Percentiles rank a stretch among this genome's conserved stretches.
Conservation (phyloP, 2,113 vertebrate genomes). For the Dolichotis patagonum region DNA sequence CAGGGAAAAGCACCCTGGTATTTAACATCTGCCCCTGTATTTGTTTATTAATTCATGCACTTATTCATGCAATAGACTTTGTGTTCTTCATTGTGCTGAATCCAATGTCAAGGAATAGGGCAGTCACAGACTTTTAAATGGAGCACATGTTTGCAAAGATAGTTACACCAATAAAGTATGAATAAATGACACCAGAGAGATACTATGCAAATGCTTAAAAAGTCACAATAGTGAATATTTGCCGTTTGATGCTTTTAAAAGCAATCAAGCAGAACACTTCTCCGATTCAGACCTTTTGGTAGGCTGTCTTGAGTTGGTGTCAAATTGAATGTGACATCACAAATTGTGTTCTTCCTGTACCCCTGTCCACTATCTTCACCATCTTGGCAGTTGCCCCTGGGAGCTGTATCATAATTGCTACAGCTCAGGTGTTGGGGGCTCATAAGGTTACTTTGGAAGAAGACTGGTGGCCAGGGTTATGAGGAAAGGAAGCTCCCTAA, state of each 20-base stretch:
- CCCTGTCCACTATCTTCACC: background rate
- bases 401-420: background rate
- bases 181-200: background rate
- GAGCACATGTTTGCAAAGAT: background rate
- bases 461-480: background rate
- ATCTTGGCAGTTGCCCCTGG: background rate
- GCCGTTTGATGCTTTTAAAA: background rate
- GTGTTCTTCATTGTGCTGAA: background rate
- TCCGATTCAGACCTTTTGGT: background rate
- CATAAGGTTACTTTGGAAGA: background rate
- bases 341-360: background rate
- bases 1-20: background rate
- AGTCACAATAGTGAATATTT: background rate
- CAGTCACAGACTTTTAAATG: background rate
- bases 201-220: background rate
- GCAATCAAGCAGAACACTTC: background rate
- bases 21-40: background rate
- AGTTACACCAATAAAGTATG: too few species aligned
- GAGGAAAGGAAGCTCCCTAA: background rate
- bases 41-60: background rate
- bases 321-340: too few species aligned
- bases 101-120: background rate
- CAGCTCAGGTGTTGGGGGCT: background rate
- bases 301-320: too few species aligned
- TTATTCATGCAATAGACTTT: background rate